phyloP scores from a whole-genome alignment of 1,140 invertebrate species.

The Drosophila insularis region DNA sequence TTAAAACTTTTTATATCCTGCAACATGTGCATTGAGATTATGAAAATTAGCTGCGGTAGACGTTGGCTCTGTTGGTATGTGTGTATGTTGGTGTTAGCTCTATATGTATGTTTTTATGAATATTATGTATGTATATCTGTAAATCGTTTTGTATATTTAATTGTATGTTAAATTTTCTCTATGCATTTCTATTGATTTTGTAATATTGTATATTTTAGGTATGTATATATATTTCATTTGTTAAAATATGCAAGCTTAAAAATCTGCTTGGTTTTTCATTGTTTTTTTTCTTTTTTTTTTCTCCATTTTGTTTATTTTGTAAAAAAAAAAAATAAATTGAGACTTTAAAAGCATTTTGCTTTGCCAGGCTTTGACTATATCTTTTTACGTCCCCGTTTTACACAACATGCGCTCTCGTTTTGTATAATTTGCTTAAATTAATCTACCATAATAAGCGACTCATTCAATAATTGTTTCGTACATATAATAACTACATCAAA shows the following conservation, averaged over 20 bases:
- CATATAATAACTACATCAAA: conserved; percentile 72
- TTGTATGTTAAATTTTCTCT: conserved; percentile 69
- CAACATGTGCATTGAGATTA: conserved; percentile 68
- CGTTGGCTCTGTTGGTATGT: conserved; percentile 38
- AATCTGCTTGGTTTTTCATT: conserved; percentile 60
- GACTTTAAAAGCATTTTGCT: conserved; percentile 81
- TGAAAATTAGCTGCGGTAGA: conserved; percentile 65
- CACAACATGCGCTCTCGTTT: conserved; percentile 42
- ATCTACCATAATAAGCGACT: conserved; percentile 80
- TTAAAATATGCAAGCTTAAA: conserved; percentile 79
- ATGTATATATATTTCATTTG: conserved; percentile 61
- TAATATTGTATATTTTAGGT: conserved; percentile 61
- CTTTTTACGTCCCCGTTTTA: conserved; percentile 52
- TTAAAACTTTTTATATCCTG: conserved; percentile 64
- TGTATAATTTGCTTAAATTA: conserved; percentile 81
- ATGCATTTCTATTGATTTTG: conserved; percentile 46
- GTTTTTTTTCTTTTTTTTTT: not conserved
- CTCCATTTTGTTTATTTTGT: conserved; percentile 56
- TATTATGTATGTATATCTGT: conserved; percentile 32
- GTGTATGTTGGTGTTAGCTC: conserved; percentile 20
- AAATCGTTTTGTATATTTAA: conserved; percentile 47
- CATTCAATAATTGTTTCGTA: conserved; percentile 68
- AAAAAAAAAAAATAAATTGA: conserved; percentile 64
- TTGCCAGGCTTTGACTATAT: conserved; percentile 63
- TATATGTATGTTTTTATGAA: conserved; percentile 28